phyloP scores from a whole-genome alignment of 2,113 vertebrate genomes.

The Isichthys henryi region DNA sequence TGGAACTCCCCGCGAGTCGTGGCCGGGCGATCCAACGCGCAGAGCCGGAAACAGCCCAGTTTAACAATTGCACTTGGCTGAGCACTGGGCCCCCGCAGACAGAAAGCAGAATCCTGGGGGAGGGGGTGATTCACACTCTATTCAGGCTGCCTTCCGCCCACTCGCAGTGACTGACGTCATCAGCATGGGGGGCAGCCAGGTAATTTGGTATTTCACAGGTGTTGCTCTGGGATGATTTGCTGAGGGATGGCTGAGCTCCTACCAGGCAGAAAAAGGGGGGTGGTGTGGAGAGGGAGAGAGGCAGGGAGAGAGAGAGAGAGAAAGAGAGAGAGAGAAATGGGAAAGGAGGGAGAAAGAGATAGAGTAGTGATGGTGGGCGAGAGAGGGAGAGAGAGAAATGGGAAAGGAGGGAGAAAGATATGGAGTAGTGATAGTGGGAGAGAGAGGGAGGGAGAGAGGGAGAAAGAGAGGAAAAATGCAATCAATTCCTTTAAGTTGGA shows the following conservation, averaged over 20 bases:
- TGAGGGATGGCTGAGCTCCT: background rate
- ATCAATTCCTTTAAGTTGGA: background rate
- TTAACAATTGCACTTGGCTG: background rate
- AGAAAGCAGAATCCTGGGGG: background rate
- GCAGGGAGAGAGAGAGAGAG: background rate
- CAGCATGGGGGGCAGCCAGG: background rate
- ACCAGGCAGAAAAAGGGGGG: background rate
- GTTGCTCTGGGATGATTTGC: background rate
- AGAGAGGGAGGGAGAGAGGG: background rate
- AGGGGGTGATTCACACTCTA: conserved; percentile 6
- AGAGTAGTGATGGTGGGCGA: background rate
- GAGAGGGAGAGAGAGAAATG: background rate
- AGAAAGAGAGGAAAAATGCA: background rate
- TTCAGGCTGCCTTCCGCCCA: conserved; percentile 4
- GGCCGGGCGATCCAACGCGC: background rate
- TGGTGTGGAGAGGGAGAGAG: background rate
- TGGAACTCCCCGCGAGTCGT: background rate
- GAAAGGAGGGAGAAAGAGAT: background rate
- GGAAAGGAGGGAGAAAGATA: background rate
- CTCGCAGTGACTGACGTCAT: background rate
- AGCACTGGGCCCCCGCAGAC: background rate
- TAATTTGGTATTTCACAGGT: conserved; percentile 13
- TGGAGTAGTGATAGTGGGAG: background rate
- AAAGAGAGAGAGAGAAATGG: background rate
- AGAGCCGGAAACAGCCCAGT: conserved; percentile 8